Evolutionary conservation across 2,888 invertebrate genomes (phyloP).

Genomic region (Epistrophe grossulariae): DNA sequence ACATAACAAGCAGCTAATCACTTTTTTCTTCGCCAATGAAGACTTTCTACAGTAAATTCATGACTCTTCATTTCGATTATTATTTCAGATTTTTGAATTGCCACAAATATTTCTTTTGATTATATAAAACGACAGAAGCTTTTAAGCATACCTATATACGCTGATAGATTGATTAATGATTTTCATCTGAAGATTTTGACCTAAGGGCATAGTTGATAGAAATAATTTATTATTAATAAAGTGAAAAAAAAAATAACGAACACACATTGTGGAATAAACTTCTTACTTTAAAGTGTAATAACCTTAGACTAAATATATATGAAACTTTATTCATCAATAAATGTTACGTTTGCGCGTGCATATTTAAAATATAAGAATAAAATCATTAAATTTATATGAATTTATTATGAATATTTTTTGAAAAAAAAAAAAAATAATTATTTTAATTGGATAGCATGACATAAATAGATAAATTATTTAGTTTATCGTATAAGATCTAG

Average conservation of each 20-base stretch:
- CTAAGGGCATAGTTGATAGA: background rate
- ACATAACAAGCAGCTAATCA: background rate
- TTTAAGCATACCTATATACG: background rate
- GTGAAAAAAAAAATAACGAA: background rate
- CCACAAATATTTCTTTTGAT: constrained; percentile 1
- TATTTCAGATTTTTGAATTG: background rate
- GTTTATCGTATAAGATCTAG: background rate
- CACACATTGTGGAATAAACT: background rate
- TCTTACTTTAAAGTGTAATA: background rate
- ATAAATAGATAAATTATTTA: background rate
- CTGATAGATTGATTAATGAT: constrained; percentile 26
- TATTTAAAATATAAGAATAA: background rate
- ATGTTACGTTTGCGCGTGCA: background rate
- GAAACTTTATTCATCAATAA: background rate
- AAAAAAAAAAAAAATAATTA: background rate
- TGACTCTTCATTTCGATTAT: constrained; percentile 5
- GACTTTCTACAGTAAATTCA: constrained; percentile 10
- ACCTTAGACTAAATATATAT: constrained; percentile 11
- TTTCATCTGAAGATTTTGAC: background rate
- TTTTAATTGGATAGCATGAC: background rate
- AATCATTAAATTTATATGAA: background rate
- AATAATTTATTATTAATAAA: background rate
- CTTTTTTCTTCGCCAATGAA: background rate
- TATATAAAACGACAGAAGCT: constrained; percentile 21
- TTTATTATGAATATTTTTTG: background rate